Evolutionary conservation across 2,797 vertebrate species (phyloP), one percentile per base, ranked within the genome.

Genomic region (Tangara arthus): DNA sequence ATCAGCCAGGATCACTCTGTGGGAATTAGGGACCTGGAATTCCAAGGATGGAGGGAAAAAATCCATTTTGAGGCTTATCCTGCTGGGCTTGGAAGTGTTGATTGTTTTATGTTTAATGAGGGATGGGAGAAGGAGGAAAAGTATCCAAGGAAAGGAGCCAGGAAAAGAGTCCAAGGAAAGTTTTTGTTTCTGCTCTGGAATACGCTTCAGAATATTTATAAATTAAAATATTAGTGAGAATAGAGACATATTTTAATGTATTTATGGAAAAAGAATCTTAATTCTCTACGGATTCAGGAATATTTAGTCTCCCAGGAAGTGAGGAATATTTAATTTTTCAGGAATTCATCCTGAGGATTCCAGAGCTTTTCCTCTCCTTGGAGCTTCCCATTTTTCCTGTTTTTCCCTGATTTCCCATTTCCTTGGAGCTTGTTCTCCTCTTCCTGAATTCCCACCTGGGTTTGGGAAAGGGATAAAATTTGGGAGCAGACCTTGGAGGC

Each of bases 181-280:
- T 34, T 42, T 1, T 19, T 50, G 12, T 22, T 52, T 15, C 11
- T 41, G 28, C 3, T 46, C 12, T 39, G 15, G 32, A 35, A 12
- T 6, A 0, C 0, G 5, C 24, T 59, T 5, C 1, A 3, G 7
- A 26, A 7, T 41, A 3, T 8, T 12, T 6, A 5, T 17, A 6
- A 41, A 16, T 28, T 23, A 10, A 16, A 24, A 1, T 7, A 6
- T 5, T 35, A 12, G 1, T 18, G 4, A 8, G 15, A 22, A 4
- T 4, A 9, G 9, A 3, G 2, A 11, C 2, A 4, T 2, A 6
- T 4, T 44, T 10, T 15, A 3, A 3, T 12, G 18, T 27, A 4
- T 22, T 34, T 21, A 9, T 73, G 21, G 27, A 24, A 11, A 18
- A 57, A 46, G 17, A 64, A 30, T 27, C 8, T 49, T 17, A 3